Evolutionary conservation across 2,113 vertebrate species (phyloP), one percentile per base, ranked within the genome.

Genomic region (Anhinga rufa): DNA sequence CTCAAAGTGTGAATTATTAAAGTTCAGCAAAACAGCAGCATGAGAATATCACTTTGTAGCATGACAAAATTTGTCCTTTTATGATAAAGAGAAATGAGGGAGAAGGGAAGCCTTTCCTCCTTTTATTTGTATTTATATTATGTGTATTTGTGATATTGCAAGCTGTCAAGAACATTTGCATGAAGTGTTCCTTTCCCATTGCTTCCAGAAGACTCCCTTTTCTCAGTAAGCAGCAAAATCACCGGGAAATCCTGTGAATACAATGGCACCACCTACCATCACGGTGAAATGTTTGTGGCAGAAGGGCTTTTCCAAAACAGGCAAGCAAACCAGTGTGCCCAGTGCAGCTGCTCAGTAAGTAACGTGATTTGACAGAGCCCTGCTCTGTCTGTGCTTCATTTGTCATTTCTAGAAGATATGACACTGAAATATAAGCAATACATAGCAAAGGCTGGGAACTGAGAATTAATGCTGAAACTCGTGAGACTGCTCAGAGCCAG

Each of bases 271-370:
- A 98, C 97, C 80, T 98, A 98, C 91, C 98, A 98, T 55, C 98
- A 98, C 0, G 98, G 98, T 0, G 98, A 98, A 87, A 97, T 98
- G 88, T 98, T 98, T 86, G 91, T 98, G 94, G 98, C 98, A 46
- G 98, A 98, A 82, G 98, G 98, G 18, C 98, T 98, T 49, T 98
- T 98, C 97, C 98, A 97, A 92, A 98, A 98, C 86, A 97, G 97
- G 66, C 98, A 98, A 95, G 96, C 98, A 84, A 98, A 98, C 95
- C 98, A 98, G 38, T 98, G 98, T 71, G 97, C 97, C 79, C 98
- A 98, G 89, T 98, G 98, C 96, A 98, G 98, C 91, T 98, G 98
- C 94, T 98, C 98, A 80, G 98, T 98, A 98, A 98, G 98, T 98
- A 83, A 72, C 32, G 34, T 4, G 34, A 36, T n/a, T 74, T 70